Evolutionary conservation across 1,140 invertebrate species (phyloP), one percentile per base, ranked within the genome.

Genomic region (Triops cancriformis): DNA sequence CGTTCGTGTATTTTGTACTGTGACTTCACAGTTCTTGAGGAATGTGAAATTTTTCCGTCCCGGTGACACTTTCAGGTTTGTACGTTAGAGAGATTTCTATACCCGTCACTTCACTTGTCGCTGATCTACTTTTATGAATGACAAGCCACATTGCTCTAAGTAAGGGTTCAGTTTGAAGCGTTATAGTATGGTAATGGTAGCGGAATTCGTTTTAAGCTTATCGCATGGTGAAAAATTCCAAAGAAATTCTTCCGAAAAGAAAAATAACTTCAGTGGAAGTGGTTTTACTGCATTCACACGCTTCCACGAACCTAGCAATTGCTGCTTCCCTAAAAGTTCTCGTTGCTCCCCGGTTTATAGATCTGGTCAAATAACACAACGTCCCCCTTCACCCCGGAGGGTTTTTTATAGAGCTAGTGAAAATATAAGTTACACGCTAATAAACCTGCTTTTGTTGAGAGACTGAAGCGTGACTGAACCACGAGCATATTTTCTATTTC

Each of bases 381-480:
- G 14, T 18, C 51, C 51, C n/a, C 51, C 51, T 23, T 64, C 51
- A 18, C 14, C 51, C 51, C 51, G 6, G 10, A 64, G 23, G 10
- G 5, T 64, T 23, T 64, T 64, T 64, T 23, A 64, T 18, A 64
- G 51, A 64, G 51, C 51, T 64, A 18, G 51, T 14, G 18, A 64
- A 64, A 64, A 64, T 64, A 64, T 64, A 64, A 64, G 51, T 64
- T 64, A 64, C 51, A 64, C 51, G 18, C 51, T 64, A 64, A 64
- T 64, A 64, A 64, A 64, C 51, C 51, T 64, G 51, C 51, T 64
- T 64, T 64, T 64, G 51, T 64, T 18, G 51, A 64, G 51, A 64
- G 23, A 37, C 31, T 37, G 14, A 23, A 64, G n/a, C 51, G 51
- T 64, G 51, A 64, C 51, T 64, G 51, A 23, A 64, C 51, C 51